Conservation (phyloP, 2,888 invertebrate genomes). For the Pyrgus malvae region DNA sequence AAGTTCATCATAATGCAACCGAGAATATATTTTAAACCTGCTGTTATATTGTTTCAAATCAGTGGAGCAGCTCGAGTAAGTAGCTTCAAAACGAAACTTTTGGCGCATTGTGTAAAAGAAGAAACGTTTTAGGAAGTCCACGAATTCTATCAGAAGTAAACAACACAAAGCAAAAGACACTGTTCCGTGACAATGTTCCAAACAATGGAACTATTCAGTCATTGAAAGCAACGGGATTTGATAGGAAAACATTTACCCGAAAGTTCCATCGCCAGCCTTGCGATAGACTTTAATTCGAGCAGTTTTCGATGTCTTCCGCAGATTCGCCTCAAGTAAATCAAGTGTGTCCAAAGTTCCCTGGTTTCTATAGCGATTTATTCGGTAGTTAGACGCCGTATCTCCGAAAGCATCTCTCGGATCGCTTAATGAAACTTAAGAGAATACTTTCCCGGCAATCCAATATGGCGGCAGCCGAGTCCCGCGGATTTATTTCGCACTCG, state of each 20-base stretch:
- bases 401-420: conserved; percentile 61
- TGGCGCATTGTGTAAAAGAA: conserved; percentile 17
- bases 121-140: conserved; percentile 19
- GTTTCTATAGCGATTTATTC: conserved; percentile 40
- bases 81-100: conserved; percentile 12
- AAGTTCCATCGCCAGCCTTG: conserved; percentile 16
- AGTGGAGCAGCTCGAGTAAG: conserved; percentile 11
- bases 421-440: conserved; percentile 80
- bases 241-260: conserved; percentile 21
- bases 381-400: conserved; percentile 39
- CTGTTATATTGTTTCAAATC: conserved; percentile 18
- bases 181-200: conserved; percentile 23
- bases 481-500: conserved; percentile 68
- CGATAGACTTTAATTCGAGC: conserved; percentile 26
- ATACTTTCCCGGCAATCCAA: conserved; percentile 72
- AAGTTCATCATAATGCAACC: not conserved
- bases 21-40: not conserved
- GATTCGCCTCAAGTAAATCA: conserved; percentile 40
- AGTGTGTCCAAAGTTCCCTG: conserved; percentile 45
- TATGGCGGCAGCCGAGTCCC: conserved; percentile 58
- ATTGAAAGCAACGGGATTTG: conserved; percentile 10
- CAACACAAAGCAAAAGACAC: conserved; percentile 25
- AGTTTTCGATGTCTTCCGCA: conserved; percentile 26
- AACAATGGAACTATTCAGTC: conserved; percentile 26
- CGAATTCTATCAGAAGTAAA: conserved; percentile 15